phyloP scores from a whole-genome alignment of 2,797 vertebrate species.

The Schizothorax lantsangensis region DNA sequence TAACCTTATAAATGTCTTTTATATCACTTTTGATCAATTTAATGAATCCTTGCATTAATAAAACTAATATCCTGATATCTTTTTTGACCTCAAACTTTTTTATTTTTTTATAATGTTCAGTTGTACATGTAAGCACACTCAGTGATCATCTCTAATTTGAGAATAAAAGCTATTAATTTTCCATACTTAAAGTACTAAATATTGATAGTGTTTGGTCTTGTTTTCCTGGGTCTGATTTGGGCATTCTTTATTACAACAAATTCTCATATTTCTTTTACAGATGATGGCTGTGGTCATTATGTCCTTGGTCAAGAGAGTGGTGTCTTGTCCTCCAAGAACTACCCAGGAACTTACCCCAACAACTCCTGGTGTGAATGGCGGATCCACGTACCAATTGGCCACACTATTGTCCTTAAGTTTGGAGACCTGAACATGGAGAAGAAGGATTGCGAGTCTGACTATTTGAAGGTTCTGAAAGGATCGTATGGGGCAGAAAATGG shows the following conservation, averaged over 20 bases:
- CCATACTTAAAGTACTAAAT: background rate
- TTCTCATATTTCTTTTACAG: slow-evolving; percentile 62
- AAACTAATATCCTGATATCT: background rate
- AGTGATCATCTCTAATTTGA: background rate
- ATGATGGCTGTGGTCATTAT: slow-evolving; percentile 82
- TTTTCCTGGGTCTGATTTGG: background rate
- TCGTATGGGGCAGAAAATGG: slow-evolving; percentile 66
- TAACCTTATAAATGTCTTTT: background rate
- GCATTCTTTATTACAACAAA: background rate
- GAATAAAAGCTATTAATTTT: background rate
- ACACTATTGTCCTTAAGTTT: slow-evolving; percentile 80
- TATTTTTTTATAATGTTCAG: too few relatives aligned
- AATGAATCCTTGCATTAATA: background rate
- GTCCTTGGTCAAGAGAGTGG: slow-evolving; percentile 83
- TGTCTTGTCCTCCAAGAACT: slow-evolving; percentile 84
- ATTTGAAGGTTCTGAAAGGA: slow-evolving; percentile 78
- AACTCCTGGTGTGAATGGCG: slow-evolving; percentile 82
- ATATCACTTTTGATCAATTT: background rate
- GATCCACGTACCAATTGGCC: slow-evolving; percentile 77
- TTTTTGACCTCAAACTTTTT: too few relatives aligned
- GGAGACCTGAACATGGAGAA: slow-evolving; percentile 85
- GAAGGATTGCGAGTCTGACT: slow-evolving; percentile 80
- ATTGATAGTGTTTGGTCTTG: background rate
- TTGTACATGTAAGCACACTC: background rate
- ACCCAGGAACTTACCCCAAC: slow-evolving; percentile 86